A percentile compares a stretch with the other conserved stretches of the same genome.
Conservation (phyloP, 2,113 vertebrate genomes). For the Alosa alosa region DNA sequence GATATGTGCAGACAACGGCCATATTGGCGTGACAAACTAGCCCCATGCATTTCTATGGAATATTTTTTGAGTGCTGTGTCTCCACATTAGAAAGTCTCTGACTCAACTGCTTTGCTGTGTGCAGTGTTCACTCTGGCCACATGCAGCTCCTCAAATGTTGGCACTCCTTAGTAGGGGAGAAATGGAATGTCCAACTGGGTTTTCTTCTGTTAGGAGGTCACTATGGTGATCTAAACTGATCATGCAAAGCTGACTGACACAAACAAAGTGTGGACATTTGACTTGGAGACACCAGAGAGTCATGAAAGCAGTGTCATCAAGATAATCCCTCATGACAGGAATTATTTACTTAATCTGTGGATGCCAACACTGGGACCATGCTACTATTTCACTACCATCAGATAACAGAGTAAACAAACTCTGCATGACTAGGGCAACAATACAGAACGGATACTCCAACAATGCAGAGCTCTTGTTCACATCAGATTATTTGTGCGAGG, state of each 20-base stretch:
- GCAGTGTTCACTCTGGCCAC: not conserved
- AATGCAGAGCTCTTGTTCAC: not conserved
- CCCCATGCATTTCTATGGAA: too few relatives aligned
- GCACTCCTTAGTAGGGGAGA: not conserved
- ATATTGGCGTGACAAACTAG: too few relatives aligned
- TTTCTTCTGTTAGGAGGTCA: not conserved
- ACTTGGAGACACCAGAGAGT: not conserved
- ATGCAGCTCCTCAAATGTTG: not conserved
- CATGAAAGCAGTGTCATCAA: not conserved
- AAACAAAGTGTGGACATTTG: not conserved
- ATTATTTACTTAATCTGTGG: not conserved
- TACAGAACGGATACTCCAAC: not conserved
- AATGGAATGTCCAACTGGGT: not conserved
- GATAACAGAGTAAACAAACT: not conserved
- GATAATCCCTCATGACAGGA: not conserved
- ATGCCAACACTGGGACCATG: not conserved
- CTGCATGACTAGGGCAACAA: not conserved
- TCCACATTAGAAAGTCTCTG: too few relatives aligned
- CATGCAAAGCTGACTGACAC: not conserved
- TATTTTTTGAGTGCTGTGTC: too few relatives aligned
- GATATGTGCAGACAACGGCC: too few relatives aligned
- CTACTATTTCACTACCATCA: not conserved
- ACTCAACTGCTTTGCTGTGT: not conserved
- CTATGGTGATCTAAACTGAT: not conserved
- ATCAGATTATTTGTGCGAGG: not conserved